These are phyloP conservation scores for Drosophila rufa DNA, from an alignment of 1,140 invertebrate species.

Conservation along the genomic window DNA sequence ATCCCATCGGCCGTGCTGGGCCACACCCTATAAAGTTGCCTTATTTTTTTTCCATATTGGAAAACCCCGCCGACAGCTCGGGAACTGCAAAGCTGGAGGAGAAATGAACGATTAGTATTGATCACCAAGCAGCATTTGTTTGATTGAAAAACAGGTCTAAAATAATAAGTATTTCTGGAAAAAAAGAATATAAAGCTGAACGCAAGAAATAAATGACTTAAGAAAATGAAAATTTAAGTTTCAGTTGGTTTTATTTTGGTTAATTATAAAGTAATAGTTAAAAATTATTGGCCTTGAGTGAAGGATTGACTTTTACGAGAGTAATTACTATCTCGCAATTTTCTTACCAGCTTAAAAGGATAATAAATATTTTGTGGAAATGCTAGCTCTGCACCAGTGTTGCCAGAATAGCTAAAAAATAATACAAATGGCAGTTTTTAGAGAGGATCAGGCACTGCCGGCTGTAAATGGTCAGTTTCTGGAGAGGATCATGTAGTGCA, in stretches of 20 bases:
- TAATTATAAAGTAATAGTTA: neutral
- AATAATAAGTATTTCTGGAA: constrained; percentile 47
- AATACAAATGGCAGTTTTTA: too few species aligned
- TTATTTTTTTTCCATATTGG: constrained; percentile 77
- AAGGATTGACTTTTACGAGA: too few species aligned
- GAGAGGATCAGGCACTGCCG: too few species aligned
- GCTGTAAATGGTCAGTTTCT: too few species aligned
- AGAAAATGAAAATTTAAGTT: constrained; percentile 1
- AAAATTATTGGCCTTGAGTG: too few species aligned
- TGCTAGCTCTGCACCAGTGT: too few species aligned
- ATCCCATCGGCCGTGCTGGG: constrained; percentile 38
- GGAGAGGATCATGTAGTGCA: too few species aligned
- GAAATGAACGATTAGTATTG: constrained; percentile 74
- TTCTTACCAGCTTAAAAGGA: too few species aligned
- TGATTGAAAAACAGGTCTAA: constrained; percentile 79
- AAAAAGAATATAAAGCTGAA: constrained; percentile 31
- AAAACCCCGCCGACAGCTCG: constrained; percentile 31
- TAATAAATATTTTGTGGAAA: too few species aligned
- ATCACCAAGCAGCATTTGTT: constrained; percentile 79
- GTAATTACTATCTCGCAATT: too few species aligned
- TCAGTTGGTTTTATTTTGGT: neutral
- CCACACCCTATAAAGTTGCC: constrained; percentile 30
- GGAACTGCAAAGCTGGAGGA: constrained; percentile 21
- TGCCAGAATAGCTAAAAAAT: too few species aligned
- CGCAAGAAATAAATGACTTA: constrained; percentile 31